Percentiles rank a stretch among this genome's conserved stretches.
Evolutionary conservation across 2,797 vertebrate species (phyloP).

Genomic region (Brachyalestes nurse): DNA sequence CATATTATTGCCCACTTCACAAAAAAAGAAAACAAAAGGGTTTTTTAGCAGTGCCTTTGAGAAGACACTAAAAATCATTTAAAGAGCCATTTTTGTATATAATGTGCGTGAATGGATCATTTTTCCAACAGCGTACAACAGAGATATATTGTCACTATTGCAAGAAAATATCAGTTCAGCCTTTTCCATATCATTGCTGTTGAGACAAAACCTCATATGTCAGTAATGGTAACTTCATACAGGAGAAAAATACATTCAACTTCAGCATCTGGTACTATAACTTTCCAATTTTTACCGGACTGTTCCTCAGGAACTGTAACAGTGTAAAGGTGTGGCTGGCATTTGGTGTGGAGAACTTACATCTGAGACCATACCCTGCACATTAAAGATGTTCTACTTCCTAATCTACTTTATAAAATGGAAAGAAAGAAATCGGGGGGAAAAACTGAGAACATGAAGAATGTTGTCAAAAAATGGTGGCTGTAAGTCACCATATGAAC

Average conservation of each 20-base stretch:
- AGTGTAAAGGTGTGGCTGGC: neutral
- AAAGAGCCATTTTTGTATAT: too few relatives aligned
- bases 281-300: neutral
- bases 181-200: neutral
- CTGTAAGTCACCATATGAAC: constrained; percentile 33
- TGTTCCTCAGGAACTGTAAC: neutral
- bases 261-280: neutral
- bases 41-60: too few relatives aligned
- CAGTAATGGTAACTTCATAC: neutral
- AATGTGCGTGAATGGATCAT: too few relatives aligned
- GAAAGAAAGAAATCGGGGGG: too few relatives aligned
- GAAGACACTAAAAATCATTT: too few relatives aligned
- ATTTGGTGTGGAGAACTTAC: neutral
- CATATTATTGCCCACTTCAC: too few relatives aligned
- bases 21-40: too few relatives aligned
- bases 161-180: neutral
- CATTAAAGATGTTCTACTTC: neutral
- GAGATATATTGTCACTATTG: neutral
- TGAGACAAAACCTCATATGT: neutral
- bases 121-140: neutral
- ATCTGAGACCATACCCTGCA: neutral
- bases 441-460: neutral
- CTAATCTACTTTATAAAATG: neutral
- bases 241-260: neutral
- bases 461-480: constrained; percentile 1